These are phyloP conservation scores for Lytechinus pictus DNA, from an alignment of 35 echinoderm and acorn worm species.

Conservation along the genomic window DNA sequence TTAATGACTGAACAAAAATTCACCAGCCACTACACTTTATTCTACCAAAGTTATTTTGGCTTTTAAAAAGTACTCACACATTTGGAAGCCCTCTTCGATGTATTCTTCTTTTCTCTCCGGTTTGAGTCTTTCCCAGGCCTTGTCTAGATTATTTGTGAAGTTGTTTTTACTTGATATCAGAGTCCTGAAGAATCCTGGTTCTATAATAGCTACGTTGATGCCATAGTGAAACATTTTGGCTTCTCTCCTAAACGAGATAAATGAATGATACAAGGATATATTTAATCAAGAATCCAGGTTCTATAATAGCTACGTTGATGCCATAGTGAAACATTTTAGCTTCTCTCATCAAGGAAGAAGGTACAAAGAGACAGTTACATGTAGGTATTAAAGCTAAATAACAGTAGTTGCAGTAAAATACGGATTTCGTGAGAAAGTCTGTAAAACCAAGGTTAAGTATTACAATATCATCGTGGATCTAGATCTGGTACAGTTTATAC, in stretches of 20 bases:
- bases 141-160: conserved; percentile 44
- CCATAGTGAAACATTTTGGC: conserved; percentile 32
- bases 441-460: no score
- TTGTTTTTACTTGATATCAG: conserved; percentile 47
- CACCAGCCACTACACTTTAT: no score
- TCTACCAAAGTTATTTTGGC: no score
- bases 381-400: no score
- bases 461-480: no score
- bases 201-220: conserved; percentile 51
- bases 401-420: no score
- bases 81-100: conserved; percentile 46
- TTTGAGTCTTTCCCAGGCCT: conserved; percentile 39
- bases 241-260: background rate
- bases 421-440: no score
- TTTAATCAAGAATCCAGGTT: background rate
- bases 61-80: background rate
- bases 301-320: conserved; percentile 49
- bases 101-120: conserved; percentile 53
- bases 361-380: background rate
- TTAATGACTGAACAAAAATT: no score
- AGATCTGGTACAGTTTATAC: no score
- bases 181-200: conserved; percentile 70
- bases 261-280: background rate
- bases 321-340: conserved; percentile 30
- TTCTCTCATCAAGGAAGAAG: conserved; percentile 6